Evolutionary conservation across 1,140 invertebrate species (phyloP).

Genomic region (Gonioctena quinquepunctata): DNA sequence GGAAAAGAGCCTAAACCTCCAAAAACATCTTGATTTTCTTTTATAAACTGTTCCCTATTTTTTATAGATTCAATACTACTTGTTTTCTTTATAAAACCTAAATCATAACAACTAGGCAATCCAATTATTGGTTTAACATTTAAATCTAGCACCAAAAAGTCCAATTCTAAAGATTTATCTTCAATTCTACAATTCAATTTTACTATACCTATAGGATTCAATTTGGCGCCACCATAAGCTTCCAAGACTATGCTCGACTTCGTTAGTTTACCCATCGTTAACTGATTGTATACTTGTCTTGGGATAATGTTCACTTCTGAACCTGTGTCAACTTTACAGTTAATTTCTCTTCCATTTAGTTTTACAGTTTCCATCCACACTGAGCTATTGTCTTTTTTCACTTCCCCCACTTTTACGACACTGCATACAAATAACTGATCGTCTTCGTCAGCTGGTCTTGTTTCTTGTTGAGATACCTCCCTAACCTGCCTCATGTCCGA

Average conservation of each 20-base stretch:
- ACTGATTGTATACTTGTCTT: not conserved
- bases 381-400: not conserved
- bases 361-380: not conserved
- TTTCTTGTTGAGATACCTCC: constrained; percentile 1
- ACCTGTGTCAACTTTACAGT: constrained; percentile 18
- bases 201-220: constrained; percentile 2
- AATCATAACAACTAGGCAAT: not conserved
- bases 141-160: not conserved
- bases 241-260: constrained; percentile 11
- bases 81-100: not conserved
- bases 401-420: constrained; percentile 1
- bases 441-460: not conserved
- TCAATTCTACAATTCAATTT: not conserved
- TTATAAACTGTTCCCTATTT: not conserved
- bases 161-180: not conserved
- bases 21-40: not conserved
- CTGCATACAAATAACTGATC: not conserved
- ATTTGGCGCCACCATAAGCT: constrained; percentile 11
- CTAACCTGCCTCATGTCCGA: not conserved
- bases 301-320: constrained; percentile 18
- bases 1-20: not conserved
- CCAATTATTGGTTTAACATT: not conserved
- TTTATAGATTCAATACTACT: not conserved
- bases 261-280: not conserved
- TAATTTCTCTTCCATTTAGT: not conserved